Conservation (phyloP, 1,140 invertebrate species). For the Atta colombica region DNA sequence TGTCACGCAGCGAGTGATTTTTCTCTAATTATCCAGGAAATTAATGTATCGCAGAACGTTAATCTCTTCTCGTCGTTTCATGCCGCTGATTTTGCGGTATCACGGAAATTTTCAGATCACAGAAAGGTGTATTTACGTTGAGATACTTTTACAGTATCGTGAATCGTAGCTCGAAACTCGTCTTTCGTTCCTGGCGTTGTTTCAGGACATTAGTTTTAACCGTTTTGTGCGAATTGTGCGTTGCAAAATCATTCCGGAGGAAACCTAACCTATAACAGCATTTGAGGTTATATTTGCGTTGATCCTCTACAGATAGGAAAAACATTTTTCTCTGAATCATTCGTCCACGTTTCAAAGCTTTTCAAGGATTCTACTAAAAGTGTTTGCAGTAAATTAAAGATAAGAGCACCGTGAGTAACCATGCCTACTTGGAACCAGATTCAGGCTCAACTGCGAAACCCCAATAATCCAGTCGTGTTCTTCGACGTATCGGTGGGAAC, state of each 20-base stretch:
- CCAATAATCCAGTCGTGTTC: conserved; percentile 93
- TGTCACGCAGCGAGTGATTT: neutral
- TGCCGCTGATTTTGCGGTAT: neutral
- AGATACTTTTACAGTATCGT: neutral
- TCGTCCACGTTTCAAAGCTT: neutral
- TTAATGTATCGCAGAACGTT: neutral
- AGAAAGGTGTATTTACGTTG: neutral
- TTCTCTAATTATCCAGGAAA: neutral
- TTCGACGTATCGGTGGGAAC: conserved; percentile 98
- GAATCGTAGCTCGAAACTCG: neutral
- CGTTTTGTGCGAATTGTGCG: neutral
- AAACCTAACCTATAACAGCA: conserved; percentile 30
- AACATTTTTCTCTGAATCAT: neutral
- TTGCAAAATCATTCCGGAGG: neutral
- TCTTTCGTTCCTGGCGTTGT: neutral
- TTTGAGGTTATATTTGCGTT: conserved; percentile 53
- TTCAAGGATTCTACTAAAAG: neutral
- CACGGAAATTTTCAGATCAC: neutral
- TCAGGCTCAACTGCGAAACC: conserved; percentile 92
- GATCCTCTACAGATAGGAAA: neutral
- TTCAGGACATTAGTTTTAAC: neutral
- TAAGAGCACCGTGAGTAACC: conserved; percentile 12
- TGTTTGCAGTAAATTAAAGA: neutral
- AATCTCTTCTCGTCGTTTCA: neutral
- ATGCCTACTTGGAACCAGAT: conserved; percentile 84